Conservation (phyloP, 2,888 invertebrate genomes). For the Eristalis pertinax region DNA sequence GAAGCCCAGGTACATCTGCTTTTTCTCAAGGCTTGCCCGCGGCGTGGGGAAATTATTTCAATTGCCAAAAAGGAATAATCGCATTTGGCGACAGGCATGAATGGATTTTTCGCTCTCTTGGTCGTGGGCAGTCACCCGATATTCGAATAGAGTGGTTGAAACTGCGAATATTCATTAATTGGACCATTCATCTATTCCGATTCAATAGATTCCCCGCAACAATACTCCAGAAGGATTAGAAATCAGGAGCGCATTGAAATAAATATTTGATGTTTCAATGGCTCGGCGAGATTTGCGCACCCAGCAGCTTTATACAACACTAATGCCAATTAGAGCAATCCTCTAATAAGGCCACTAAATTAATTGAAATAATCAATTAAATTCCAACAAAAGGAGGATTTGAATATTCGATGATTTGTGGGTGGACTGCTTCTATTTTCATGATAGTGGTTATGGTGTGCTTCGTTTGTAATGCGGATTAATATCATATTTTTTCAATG, state of each 20-base stretch:
- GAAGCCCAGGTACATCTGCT: not conserved
- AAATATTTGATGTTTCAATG: not conserved
- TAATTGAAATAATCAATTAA: not conserved
- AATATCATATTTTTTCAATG: no score
- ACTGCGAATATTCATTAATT: no score
- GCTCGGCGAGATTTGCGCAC: not conserved
- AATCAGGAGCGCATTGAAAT: not conserved
- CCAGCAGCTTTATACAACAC: not conserved
- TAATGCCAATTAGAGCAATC: not conserved
- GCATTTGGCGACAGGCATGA: not conserved
- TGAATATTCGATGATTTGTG: not conserved
- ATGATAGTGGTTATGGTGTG: not conserved
- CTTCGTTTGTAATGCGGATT: no score
- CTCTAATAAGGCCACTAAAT: not conserved
- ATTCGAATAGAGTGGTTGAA: no score
- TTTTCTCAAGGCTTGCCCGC: not conserved
- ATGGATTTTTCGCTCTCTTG: not conserved
- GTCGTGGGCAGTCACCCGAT: not conserved
- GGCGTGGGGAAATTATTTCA: not conserved
- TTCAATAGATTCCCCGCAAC: not conserved
- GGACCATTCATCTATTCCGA: not conserved
- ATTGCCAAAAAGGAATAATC: not conserved
- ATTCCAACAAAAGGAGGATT: not conserved
- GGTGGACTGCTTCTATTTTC: not conserved
- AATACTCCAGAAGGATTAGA: not conserved